phyloP scores from a whole-genome alignment of 2,888 invertebrate genomes.

The Clistopyga incitator region DNA sequence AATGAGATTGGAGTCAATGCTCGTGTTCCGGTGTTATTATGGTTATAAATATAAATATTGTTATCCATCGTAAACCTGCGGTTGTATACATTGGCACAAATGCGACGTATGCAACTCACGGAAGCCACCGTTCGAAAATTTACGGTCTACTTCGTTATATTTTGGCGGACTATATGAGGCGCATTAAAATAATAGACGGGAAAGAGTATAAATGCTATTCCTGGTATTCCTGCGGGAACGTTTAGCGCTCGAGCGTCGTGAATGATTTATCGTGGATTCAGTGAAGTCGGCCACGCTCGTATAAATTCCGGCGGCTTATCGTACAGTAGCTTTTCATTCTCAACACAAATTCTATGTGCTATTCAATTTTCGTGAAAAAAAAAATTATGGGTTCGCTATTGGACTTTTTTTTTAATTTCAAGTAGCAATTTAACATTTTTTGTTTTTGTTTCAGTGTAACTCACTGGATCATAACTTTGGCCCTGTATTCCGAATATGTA shows the following conservation, averaged over 20 bases:
- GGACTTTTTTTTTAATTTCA: not conserved
- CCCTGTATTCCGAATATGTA: not conserved
- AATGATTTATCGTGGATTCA: conserved; percentile 33
- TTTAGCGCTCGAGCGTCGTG: conserved; percentile 6
- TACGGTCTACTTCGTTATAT: conserved; percentile 3
- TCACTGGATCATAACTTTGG: not conserved
- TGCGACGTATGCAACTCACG: not conserved
- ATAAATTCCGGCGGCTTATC: conserved; percentile 16
- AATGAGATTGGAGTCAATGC: conserved; percentile 8
- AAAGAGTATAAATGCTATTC: not conserved
- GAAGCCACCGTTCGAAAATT: conserved; percentile 4
- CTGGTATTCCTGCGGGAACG: not conserved
- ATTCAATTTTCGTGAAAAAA: not conserved
- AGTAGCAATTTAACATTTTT: not conserved
- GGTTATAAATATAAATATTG: conserved; percentile 8
- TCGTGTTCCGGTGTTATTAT: not conserved
- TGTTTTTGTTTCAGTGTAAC: too few species aligned
- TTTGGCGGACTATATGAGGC: conserved; percentile 3
- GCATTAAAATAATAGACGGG: conserved; percentile 1
- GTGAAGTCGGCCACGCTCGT: not conserved
- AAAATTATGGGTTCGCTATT: not conserved
- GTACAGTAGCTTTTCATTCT: not conserved
- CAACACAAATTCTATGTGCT: not conserved
- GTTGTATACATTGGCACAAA: not conserved
- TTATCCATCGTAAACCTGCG: not conserved